A percentile compares a stretch with the other conserved stretches of the same genome.
Evolutionary conservation across 1,140 invertebrate species (phyloP).

Genomic region (Pogonomyrmex barbatus): DNA sequence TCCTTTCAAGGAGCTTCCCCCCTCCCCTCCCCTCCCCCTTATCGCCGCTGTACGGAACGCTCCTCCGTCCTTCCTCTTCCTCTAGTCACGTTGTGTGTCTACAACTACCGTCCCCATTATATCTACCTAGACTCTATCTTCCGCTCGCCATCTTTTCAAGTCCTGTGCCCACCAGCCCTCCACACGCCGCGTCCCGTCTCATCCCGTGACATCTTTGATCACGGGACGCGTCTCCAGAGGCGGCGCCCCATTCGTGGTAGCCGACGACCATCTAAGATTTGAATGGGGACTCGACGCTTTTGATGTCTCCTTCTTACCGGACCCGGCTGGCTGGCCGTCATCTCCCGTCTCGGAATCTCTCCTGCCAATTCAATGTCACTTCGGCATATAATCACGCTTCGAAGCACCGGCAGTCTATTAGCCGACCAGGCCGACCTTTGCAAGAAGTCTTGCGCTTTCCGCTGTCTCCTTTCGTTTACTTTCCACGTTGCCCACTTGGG

Average conservation of each 20-base stretch:
- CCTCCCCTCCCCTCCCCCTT: no score
- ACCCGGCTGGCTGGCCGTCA: constrained; percentile 60
- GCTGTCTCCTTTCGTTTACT: constrained; percentile 35
- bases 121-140: constrained; percentile 32
- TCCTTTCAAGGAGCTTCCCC: constrained; percentile 66
- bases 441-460: constrained; percentile 32
- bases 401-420: constrained; percentile 57
- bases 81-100: constrained; percentile 8
- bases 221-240: constrained; percentile 70
- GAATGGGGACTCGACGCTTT: constrained; percentile 75
- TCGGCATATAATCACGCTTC: constrained; percentile 59
- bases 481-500: background rate
- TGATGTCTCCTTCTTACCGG: constrained; percentile 71
- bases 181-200: background rate
- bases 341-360: constrained; percentile 40
- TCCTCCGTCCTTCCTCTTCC: background rate
- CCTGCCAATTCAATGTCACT: constrained; percentile 51
- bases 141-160: constrained; percentile 40
- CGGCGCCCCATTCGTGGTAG: constrained; percentile 58
- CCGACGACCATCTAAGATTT: constrained; percentile 76
- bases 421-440: constrained; percentile 19
- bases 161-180: constrained; percentile 49
- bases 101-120: constrained; percentile 55
- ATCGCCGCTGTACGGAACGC: background rate
- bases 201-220: constrained; percentile 79